Conservation (phyloP, 2,888 invertebrate species). For the Noctua janthe region DNA sequence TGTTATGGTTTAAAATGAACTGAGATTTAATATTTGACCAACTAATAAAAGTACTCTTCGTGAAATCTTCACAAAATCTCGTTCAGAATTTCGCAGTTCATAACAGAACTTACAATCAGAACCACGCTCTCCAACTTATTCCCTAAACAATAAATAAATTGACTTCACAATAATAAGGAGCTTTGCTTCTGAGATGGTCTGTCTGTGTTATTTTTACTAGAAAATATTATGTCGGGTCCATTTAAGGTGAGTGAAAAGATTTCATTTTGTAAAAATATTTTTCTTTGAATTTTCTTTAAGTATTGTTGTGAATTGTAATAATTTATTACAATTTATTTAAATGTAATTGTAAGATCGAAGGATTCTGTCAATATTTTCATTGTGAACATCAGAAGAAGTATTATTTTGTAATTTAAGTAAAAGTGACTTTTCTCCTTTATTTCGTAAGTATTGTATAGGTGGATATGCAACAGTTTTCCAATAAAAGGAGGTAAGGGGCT, state of each 20-base stretch:
- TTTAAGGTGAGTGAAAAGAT: neutral
- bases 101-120: neutral
- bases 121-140: neutral
- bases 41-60: neutral
- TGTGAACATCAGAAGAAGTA: neutral
- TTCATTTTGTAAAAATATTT: neutral
- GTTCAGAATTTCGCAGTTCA: neutral
- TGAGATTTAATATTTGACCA: neutral
- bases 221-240: slow-evolving; percentile 9
- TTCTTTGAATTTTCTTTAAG: neutral
- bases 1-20: neutral
- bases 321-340: neutral
- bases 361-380: neutral
- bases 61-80: neutral
- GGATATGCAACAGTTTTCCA: too few species aligned
- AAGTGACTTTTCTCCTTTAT: too few species aligned
- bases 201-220: slow-evolving; percentile 1
- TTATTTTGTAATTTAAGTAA: neutral
- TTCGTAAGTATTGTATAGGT: too few species aligned
- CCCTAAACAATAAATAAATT: slow-evolving; percentile 40
- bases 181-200: slow-evolving; percentile 12
- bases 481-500: too few species aligned
- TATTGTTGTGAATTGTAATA: neutral
- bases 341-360: neutral
- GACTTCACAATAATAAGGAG: slow-evolving; percentile 31